A percentile compares a stretch with the other conserved stretches of the same genome.
These are phyloP conservation scores for Cepphus grylle DNA, from an alignment of 2,113 vertebrate species.

Conservation along the genomic window DNA sequence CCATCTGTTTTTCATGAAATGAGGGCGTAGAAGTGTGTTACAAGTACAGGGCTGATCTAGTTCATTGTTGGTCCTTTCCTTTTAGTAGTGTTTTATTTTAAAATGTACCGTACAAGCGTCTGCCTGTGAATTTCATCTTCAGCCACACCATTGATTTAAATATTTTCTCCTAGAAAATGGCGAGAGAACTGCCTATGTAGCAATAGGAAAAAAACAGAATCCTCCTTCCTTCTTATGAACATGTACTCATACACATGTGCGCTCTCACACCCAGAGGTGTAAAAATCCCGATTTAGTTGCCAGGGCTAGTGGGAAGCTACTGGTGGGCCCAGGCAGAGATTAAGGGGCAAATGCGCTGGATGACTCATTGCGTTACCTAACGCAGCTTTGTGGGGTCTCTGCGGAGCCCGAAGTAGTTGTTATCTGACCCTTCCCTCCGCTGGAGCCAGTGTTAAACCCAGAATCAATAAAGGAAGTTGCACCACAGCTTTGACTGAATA, in stretches of 20 bases:
- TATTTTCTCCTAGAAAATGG: neutral
- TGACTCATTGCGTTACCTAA: neutral
- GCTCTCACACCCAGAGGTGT: neutral
- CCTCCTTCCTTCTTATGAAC: neutral
- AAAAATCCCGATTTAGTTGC: neutral
- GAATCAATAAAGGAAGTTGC: neutral
- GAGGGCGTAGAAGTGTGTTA: neutral
- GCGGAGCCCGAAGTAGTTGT: neutral
- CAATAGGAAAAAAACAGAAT: neutral
- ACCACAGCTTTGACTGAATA: neutral
- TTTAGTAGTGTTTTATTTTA: neutral
- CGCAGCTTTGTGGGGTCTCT: neutral
- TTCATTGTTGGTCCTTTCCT: neutral
- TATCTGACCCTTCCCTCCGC: neutral
- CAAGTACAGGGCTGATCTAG: neutral
- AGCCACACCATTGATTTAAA: neutral
- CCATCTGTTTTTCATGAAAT: neutral
- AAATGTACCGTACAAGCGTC: neutral
- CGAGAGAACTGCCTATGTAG: neutral
- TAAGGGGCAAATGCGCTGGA: neutral
- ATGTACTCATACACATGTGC: neutral
- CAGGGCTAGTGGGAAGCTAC: neutral
- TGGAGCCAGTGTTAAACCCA: neutral
- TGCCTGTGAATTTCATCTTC: neutral
- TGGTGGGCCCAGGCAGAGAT: slow-evolving; percentile 15